Conservation (phyloP, 2,888 invertebrate species). For the Copidosoma aretas region DNA sequence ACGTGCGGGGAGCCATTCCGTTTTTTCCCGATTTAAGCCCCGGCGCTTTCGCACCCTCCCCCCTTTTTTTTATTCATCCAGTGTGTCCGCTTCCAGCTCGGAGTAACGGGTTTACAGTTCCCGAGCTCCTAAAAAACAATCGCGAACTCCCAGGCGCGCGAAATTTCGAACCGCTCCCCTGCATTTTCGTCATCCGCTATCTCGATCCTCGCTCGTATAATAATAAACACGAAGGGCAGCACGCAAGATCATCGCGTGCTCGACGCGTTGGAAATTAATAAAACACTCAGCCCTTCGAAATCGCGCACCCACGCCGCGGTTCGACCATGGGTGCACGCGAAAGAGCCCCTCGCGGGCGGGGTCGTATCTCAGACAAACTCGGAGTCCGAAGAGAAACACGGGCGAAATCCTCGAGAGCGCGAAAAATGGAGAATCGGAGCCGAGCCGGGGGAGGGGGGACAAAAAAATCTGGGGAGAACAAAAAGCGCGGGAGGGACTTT, state of each 20-base stretch:
- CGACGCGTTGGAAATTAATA: too few relatives aligned
- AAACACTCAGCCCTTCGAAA: too few relatives aligned
- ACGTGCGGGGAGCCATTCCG: constrained; percentile 35
- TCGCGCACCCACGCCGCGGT: too few relatives aligned
- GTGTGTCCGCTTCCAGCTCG: neutral
- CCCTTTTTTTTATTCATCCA: neutral
- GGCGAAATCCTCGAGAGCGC: constrained; percentile 22
- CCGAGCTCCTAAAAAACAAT: constrained; percentile 6
- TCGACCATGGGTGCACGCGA: neutral
- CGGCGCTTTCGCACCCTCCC: neutral
- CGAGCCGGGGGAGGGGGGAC: constrained; percentile 16
- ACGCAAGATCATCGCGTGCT: too few relatives aligned
- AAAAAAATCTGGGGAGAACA: constrained; percentile 40
- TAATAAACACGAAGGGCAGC: too few relatives aligned
- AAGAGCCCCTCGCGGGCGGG: neutral
- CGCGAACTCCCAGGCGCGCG: too few relatives aligned
- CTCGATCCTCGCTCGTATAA: too few relatives aligned
- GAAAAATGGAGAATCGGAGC: constrained; percentile 29
- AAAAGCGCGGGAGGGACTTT: constrained; percentile 56
- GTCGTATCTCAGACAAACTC: neutral
- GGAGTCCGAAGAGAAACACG: constrained; percentile 28
- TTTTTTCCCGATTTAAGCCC: constrained; percentile 20
- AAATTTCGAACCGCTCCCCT: too few relatives aligned
- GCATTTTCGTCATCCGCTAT: too few relatives aligned
- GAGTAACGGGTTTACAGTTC: constrained; percentile 17